These are phyloP conservation scores for Drosophila leonis DNA, from an alignment of 2,888 invertebrate species.

Conservation along the genomic window DNA sequence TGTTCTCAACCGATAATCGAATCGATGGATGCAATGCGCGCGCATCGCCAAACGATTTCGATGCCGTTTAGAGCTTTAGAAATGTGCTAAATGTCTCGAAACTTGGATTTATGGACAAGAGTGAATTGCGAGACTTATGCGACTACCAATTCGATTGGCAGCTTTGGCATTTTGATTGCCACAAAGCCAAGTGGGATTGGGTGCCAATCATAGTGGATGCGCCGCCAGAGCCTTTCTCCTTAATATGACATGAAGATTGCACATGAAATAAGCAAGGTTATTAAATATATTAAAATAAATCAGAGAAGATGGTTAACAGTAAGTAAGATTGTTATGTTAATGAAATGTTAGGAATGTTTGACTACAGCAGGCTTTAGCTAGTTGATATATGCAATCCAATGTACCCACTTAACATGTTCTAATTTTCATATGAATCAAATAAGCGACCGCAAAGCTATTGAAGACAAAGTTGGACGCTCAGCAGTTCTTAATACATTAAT, in stretches of 20 bases:
- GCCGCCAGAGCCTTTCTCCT: slow-evolving; percentile 13
- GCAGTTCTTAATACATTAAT: neutral
- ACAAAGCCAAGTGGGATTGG: slow-evolving; percentile 22
- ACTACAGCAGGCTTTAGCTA: no score
- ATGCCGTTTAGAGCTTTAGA: slow-evolving; percentile 54
- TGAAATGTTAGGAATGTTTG: neutral
- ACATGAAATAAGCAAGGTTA: neutral
- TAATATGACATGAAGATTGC: neutral
- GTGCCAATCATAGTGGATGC: slow-evolving; percentile 10
- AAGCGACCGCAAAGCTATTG: neutral
- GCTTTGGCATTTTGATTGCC: slow-evolving; percentile 44
- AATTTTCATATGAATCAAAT: neutral
- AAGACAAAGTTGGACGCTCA: neutral
- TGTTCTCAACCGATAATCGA: slow-evolving; percentile 39
- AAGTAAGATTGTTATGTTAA: neutral
- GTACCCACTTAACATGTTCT: no score
- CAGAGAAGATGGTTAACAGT: no score
- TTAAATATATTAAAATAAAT: neutral
- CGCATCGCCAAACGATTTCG: slow-evolving; percentile 29
- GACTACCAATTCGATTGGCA: slow-evolving; percentile 25
- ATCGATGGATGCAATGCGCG: slow-evolving; percentile 14
- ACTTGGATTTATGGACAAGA: slow-evolving; percentile 15
- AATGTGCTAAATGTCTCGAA: slow-evolving; percentile 27
- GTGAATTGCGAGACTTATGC: neutral
- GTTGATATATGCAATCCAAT: neutral